phyloP scores from a whole-genome alignment of 2,888 invertebrate genomes.

The Homarus gammarus region DNA sequence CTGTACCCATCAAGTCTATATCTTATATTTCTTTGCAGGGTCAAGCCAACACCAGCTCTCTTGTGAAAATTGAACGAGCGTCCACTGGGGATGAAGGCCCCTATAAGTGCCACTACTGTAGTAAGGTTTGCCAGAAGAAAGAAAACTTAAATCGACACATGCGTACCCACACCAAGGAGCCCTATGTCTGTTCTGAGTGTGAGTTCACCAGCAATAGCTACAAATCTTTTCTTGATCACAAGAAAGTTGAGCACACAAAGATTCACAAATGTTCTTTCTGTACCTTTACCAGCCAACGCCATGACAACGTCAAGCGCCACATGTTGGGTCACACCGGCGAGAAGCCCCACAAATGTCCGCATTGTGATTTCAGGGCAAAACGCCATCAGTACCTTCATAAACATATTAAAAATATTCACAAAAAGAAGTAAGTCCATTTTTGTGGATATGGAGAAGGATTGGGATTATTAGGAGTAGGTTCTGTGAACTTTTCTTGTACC shows the following conservation, averaged over 20 bases:
- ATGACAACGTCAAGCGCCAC: slow-evolving; percentile 47
- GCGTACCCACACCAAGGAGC: slow-evolving; percentile 48
- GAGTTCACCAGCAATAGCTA: slow-evolving; percentile 20
- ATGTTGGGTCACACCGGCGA: slow-evolving; percentile 26
- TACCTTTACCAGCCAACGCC: slow-evolving; percentile 39
- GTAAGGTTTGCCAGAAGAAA: slow-evolving; percentile 20
- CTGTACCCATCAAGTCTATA: no score
- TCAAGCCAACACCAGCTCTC: slow-evolving; percentile 13
- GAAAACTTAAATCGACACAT: slow-evolving; percentile 60
- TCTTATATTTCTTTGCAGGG: neutral
- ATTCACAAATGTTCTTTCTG: slow-evolving; percentile 49
- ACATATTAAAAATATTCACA: slow-evolving; percentile 36
- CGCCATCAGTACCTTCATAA: neutral
- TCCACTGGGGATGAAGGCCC: neutral
- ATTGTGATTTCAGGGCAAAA: slow-evolving; percentile 29
- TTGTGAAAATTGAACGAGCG: neutral
- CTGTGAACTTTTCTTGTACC: neutral
- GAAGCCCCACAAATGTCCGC: slow-evolving; percentile 33
- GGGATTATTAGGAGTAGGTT: neutral
- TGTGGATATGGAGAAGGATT: neutral
- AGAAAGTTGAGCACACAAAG: slow-evolving; percentile 22
- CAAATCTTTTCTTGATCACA: slow-evolving; percentile 41
- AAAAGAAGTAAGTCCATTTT: neutral
- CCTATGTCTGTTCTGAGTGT: slow-evolving; percentile 51
- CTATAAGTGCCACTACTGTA: slow-evolving; percentile 44